phyloP scores from a whole-genome alignment of 2,888 invertebrate species.

The Stenichneumon culpator region DNA sequence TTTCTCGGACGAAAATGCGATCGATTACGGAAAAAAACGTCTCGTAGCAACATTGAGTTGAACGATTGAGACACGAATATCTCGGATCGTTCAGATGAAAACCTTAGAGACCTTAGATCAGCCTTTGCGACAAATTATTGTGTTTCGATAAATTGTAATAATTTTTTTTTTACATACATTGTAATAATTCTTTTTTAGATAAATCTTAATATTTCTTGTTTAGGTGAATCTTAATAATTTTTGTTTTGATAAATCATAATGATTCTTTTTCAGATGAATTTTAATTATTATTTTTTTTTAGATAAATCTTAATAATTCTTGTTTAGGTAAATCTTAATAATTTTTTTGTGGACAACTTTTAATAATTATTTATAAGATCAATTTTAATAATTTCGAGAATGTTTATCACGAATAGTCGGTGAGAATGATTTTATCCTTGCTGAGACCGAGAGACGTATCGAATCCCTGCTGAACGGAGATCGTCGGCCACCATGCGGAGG shows the following conservation, averaged over 20 bases:
- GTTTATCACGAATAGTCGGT: neutral
- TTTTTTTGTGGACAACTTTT: neutral
- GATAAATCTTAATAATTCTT: no score
- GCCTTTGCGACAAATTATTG: no score
- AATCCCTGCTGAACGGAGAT: conserved; percentile 43
- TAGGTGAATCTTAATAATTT: no score
- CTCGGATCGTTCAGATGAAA: neutral
- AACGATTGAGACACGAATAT: neutral
- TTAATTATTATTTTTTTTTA: no score
- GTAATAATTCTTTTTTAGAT: no score
- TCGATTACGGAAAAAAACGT: neutral
- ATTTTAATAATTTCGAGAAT: neutral
- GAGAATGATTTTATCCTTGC: neutral
- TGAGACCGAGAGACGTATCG: neutral
- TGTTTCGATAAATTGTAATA: no score
- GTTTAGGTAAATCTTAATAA: no score
- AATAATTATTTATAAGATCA: neutral
- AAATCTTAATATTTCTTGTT: no score
- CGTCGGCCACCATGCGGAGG: conserved; percentile 77
- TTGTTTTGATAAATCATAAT: no score
- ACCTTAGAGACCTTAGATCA: neutral
- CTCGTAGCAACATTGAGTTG: neutral
- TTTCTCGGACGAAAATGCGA: neutral
- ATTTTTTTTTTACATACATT: no score
- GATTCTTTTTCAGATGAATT: no score